Base-by-base conservation (phyloP, 2,888 invertebrate species). In the Micoletzkya japonica region DNA sequence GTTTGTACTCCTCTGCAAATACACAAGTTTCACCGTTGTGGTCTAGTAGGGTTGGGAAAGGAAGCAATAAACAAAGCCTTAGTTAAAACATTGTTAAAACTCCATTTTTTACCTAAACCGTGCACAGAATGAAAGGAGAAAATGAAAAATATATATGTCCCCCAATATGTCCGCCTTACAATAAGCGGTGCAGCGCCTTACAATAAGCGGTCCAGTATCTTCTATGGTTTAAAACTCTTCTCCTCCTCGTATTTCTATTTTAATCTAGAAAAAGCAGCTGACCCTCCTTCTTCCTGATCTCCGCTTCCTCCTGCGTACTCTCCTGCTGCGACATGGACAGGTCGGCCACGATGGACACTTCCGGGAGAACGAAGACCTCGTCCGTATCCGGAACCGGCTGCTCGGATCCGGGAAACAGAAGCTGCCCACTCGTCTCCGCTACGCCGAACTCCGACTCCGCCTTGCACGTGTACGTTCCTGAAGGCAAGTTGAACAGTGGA, bases 371-470 rank as follows among this genome's bases (percentile, higher is more conserved):
- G n/a, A 32, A 30, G n/a, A 34, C 32, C 20, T 57, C 30, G 28
- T 57, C 36, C n/a, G 30, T 26, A 17, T 36, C n/a, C 36, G 28
- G n/a, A 30, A 14, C 28, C 2, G 32, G 30, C 24, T 28, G 30
- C 30, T 56, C 66, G n/a, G 39, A 4, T 6, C 4, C n/a, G 14
- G 68, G 68, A 30, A 44, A 36, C n/a, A 58, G 26, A 4, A 80
- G 74, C 64, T 76, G 73, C 24, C 76, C 73, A 69, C 76, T 76
- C 57, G 75, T 77, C 66, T 71, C 78, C 52, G 74, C 73, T 6
- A 80, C 72, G 28, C 79, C 79, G 50, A 77, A 78, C 37, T 80
- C 79, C 6, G 77, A 76, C 50, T 80, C 79, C 10, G 75, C 78
- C 17, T 72, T 75, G 44, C 79, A 80, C 10, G 78, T 77, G 73